Base-by-base conservation (phyloP, 2,888 invertebrate species). In the Hedya salicella region DNA sequence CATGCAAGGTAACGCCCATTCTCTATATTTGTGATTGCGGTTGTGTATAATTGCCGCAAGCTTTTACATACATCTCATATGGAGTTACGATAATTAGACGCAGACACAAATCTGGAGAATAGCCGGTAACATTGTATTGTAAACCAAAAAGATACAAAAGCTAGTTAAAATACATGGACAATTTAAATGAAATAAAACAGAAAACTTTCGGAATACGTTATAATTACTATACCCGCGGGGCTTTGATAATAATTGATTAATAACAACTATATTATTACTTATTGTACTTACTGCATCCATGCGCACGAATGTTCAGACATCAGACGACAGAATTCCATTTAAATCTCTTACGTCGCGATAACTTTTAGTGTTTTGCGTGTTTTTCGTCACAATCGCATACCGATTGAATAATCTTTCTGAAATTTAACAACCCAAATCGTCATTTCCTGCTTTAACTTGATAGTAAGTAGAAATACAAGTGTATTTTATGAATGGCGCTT, bases 391-490 rank as follows among this genome's bases (percentile, higher is more conserved):
- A 56, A 25, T 19, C 13, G 52, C 59, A 46, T 52, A 25, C 59
- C 59, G 65, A 50, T 60, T 59, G 59, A 65, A 44, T 65, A 65
- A 65, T 65, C 52, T 44, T 52, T 39, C 46, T 52, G 36, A 25
- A 52, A 44, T 65, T 65, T 59, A 65, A 59, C 53, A 59, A 52
- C 46, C 59, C 50, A 59, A 36, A 59, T 50, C 64, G 50, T 59
- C 56, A 46, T 65, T 65, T 65, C 59, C 65, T 65, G 65, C 44
- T 14, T 52, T 25, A 46, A n/a, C n/a, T 52, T 52, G 64, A 64
- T 64, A 64, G 57, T 49, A 64, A 44, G 50, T 32, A 61, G 16
- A 40, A 42, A 21, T 44, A 25, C 42, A 44, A 16, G 44, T 13
- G 42, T 6, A 25, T 25, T 6, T 17, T 21, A 19, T 19, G 17